A percentile compares a stretch with the other conserved stretches of the same genome.
These are phyloP conservation scores for Macrobrachium nipponense DNA, from an alignment of 1,140 invertebrate species.

Conservation along the genomic window DNA sequence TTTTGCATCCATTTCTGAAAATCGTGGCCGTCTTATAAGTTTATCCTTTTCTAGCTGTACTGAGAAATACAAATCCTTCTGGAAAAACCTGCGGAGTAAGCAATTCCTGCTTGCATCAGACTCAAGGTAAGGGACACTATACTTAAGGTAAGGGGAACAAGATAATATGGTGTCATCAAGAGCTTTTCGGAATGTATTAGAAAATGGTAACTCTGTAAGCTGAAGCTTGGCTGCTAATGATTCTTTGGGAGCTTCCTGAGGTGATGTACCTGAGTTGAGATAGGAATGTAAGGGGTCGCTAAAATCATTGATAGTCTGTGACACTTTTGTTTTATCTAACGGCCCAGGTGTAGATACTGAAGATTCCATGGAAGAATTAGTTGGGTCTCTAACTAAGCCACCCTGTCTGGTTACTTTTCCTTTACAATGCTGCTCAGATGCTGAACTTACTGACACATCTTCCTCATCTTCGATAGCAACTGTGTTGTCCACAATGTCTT, in stretches of 20 bases:
- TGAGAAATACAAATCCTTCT: slow-evolving; percentile 84
- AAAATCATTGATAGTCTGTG: slow-evolving; percentile 67
- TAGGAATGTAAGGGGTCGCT: slow-evolving; percentile 68
- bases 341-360: slow-evolving; percentile 1
- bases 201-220: slow-evolving; percentile 75
- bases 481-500: not conserved
- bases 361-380: slow-evolving; percentile 11
- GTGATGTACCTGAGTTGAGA: slow-evolving; percentile 67
- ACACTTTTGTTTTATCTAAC: slow-evolving; percentile 33
- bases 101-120: slow-evolving; percentile 85
- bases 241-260: slow-evolving; percentile 62
- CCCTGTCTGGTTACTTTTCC: not conserved
- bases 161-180: slow-evolving; percentile 82
- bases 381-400: slow-evolving; percentile 4
- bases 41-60: slow-evolving; percentile 67
- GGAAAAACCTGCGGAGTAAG: slow-evolving; percentile 81
- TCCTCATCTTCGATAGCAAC: not conserved
- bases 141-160: slow-evolving; percentile 87
- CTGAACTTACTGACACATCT: not conserved
- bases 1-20: slow-evolving; percentile 76
- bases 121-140: slow-evolving; percentile 88
- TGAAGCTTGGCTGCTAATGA: slow-evolving; percentile 49
- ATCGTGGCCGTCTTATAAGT: slow-evolving; percentile 77
- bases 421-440: no score
- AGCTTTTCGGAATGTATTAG: slow-evolving; percentile 79